A percentile compares a stretch with the other conserved stretches of the same genome.
Conservation (phyloP, 37 sponge, comb jelly and placozoan species). For the Ianthella basta region DNA sequence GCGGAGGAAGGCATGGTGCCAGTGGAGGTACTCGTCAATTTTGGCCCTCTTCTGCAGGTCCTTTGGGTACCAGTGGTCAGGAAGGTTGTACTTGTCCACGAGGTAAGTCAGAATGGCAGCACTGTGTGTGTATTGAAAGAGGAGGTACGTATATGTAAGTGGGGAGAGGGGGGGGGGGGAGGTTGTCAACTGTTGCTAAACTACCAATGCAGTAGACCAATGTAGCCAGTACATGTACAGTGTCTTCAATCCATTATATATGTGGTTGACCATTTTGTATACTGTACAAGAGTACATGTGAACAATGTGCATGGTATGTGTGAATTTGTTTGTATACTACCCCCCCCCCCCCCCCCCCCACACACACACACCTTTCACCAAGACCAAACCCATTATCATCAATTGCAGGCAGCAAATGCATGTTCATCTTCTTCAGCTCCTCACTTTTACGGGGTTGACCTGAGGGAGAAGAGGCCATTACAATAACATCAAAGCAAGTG, state of each 20-base stretch:
- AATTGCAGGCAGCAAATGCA: conserved; percentile 68
- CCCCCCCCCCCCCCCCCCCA: too few species aligned
- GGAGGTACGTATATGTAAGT: too few species aligned
- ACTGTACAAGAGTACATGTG: too few species aligned
- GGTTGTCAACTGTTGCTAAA: too few species aligned
- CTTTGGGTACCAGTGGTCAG: conserved; percentile 81
- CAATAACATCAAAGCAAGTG: too few species aligned
- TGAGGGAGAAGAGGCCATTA: background rate
- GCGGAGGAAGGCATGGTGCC: conserved; percentile 63
- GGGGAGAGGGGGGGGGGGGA: too few species aligned
- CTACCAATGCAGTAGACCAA: too few species aligned
- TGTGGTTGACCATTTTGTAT: too few species aligned
- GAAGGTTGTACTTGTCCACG: conserved; percentile 50
- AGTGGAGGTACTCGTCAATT: conserved; percentile 70
- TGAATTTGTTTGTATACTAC: too few species aligned
- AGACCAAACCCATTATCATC: conserved; percentile 72
- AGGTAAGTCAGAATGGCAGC: conserved; percentile 69
- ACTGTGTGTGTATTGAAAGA: conserved; percentile 21
- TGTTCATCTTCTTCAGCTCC: conserved; percentile 47
- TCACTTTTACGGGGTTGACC: conserved; percentile 53
- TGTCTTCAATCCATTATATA: too few species aligned
- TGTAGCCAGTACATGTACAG: too few species aligned
- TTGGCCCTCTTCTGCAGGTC: conserved; percentile 49
- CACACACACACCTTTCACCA: conserved; percentile 61
- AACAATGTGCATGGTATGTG: too few species aligned